Evolutionary conservation across 2,113 vertebrate species (phyloP).

Genomic region (Chascanopsetta lugubris): DNA sequence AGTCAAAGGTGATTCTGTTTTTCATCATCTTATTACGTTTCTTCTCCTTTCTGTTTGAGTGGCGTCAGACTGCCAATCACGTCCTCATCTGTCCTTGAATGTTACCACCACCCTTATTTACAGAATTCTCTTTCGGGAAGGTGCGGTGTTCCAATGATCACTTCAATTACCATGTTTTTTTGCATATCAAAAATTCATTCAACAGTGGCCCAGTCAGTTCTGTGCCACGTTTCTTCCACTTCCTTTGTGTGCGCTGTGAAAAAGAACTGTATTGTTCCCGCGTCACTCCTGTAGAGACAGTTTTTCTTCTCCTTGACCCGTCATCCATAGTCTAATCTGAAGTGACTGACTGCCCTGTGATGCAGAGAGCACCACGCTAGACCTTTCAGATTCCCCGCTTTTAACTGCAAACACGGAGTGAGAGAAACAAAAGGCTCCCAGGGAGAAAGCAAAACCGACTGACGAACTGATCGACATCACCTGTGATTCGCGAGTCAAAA

Average conservation of each 20-base stretch:
- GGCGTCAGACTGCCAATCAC: slow-evolving; percentile 30
- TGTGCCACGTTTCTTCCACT: slow-evolving; percentile 8
- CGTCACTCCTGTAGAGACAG: slow-evolving; percentile 55
- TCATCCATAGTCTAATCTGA: slow-evolving; percentile 78
- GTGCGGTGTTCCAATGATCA: neutral
- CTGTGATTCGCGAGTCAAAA: slow-evolving; percentile 67
- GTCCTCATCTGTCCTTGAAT: slow-evolving; percentile 15
- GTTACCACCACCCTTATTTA: slow-evolving; percentile 8
- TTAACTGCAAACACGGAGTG: slow-evolving; percentile 52
- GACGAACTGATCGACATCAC: slow-evolving; percentile 77
- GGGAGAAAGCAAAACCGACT: slow-evolving; percentile 63
- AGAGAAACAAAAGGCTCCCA: slow-evolving; percentile 66
- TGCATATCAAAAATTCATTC: slow-evolving; percentile 32
- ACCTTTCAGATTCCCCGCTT: slow-evolving; percentile 75
- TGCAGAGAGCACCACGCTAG: slow-evolving; percentile 64
- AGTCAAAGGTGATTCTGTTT: slow-evolving; percentile 56
- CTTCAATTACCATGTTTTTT: neutral
- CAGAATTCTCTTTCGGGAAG: neutral
- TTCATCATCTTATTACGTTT: slow-evolving; percentile 58
- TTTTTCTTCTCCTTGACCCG: slow-evolving; percentile 78
- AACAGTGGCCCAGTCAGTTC: slow-evolving; percentile 19
- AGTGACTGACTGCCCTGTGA: slow-evolving; percentile 77
- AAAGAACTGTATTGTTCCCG: slow-evolving; percentile 47
- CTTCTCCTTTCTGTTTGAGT: slow-evolving; percentile 51
- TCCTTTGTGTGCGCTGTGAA: slow-evolving; percentile 37